Evolutionary conservation across 1,140 invertebrate genomes (phyloP).

Genomic region (Philaenus spumarius): DNA sequence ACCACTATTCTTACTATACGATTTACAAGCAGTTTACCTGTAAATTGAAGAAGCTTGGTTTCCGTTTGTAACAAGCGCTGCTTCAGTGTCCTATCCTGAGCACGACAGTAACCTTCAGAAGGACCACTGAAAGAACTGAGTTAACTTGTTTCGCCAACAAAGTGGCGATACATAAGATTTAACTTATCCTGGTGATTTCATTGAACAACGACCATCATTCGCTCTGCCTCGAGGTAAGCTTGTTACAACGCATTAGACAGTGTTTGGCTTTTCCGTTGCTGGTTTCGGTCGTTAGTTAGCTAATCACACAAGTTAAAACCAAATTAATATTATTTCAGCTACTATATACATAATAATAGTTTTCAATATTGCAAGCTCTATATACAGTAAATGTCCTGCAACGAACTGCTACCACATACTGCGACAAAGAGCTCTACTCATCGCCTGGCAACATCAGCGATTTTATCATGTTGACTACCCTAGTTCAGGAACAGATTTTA

Average conservation of each 20-base stretch:
- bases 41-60: background rate
- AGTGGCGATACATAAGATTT: conserved; percentile 49
- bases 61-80: conserved; percentile 10
- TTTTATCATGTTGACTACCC: too few species aligned
- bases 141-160: conserved; percentile 49
- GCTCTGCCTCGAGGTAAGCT: conserved; percentile 48
- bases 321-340: too few species aligned
- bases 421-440: too few species aligned
- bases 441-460: too few species aligned
- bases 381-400: too few species aligned
- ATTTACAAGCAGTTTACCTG: too few species aligned
- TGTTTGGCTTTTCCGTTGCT: conserved; percentile 45
- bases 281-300: conserved; percentile 42
- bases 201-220: conserved; percentile 47
- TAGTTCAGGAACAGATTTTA: too few species aligned
- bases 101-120: background rate
- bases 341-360: too few species aligned
- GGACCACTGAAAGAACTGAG: conserved; percentile 12
- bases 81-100: conserved; percentile 14
- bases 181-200: conserved; percentile 54
- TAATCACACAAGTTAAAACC: conserved; percentile 29
- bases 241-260: conserved; percentile 50
- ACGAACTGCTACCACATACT: too few species aligned
- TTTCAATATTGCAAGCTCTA: too few species aligned
- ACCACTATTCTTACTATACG: too few species aligned